Percentiles rank a stretch among this genome's conserved stretches.
These are phyloP conservation scores for Progne subis DNA, from an alignment of 2,113 vertebrate genomes.

Conservation along the genomic window DNA sequence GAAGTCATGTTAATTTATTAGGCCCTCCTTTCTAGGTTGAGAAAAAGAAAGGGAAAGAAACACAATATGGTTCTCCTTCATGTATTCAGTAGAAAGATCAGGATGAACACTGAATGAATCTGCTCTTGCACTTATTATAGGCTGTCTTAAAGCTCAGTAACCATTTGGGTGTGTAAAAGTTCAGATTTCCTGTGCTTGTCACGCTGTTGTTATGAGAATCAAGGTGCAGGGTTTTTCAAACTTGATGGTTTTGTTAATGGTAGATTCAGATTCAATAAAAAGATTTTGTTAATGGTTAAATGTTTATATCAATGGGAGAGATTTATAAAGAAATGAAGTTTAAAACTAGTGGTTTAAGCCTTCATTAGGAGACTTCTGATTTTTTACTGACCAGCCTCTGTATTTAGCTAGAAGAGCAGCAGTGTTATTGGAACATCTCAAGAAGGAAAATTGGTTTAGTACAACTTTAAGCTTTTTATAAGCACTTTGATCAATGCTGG, in stretches of 20 bases:
- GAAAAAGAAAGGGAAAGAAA: accelerated
- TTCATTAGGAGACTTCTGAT: background rate
- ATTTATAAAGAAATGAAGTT: background rate
- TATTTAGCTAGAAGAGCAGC: background rate
- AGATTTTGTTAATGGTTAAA: background rate
- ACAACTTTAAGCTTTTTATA: background rate
- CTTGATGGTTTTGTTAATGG: background rate
- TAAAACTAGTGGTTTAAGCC: background rate
- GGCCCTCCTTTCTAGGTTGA: background rate
- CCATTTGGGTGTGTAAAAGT: background rate
- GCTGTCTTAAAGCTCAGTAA: background rate
- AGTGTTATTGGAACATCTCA: background rate
- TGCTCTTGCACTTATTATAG: background rate
- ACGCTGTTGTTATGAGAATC: background rate
- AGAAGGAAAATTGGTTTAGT: background rate
- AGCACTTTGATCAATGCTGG: background rate
- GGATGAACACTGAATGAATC: background rate
- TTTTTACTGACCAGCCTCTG: background rate
- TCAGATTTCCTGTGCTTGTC: background rate
- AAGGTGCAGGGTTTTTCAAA: background rate
- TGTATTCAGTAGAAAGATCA: background rate
- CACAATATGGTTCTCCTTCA: background rate
- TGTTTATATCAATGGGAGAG: background rate
- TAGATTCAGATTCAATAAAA: background rate
- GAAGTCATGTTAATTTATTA: background rate